Percentiles rank a stretch among this genome's conserved stretches.
Evolutionary conservation across 2,797 vertebrate species (phyloP).

Genomic region (Hybognathus amarus): DNA sequence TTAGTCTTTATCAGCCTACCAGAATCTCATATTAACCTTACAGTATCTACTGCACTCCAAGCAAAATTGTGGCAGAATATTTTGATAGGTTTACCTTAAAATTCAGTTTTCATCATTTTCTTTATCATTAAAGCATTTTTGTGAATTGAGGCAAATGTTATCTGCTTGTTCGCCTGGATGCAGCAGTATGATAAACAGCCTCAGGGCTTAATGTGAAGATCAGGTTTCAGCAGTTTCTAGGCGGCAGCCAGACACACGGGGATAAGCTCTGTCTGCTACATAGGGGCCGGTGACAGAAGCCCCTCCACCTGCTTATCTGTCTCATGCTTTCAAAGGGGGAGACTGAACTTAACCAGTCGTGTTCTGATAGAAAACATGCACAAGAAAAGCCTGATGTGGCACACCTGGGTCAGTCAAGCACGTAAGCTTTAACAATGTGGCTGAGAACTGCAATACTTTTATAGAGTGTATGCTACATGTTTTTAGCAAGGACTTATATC

Average conservation of each 20-base stretch:
- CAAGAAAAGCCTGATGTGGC: conserved; percentile 31
- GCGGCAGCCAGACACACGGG: conserved; percentile 63
- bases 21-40: background rate
- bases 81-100: background rate
- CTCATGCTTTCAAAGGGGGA: background rate
- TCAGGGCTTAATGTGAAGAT: conserved; percentile 42
- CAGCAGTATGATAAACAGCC: conserved; percentile 41
- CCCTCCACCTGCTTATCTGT: conserved; percentile 40
- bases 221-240: conserved; percentile 60
- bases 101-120: conserved; percentile 5
- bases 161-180: conserved; percentile 28
- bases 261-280: conserved; percentile 64
- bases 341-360: conserved; percentile 2
- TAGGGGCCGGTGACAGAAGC: conserved; percentile 59
- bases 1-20: background rate
- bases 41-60: background rate
- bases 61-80: background rate
- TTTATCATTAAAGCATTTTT: conserved; percentile 24
- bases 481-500: background rate
- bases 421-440: background rate
- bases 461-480: background rate
- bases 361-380: conserved; percentile 44
- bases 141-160: conserved; percentile 3
- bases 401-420: conserved; percentile 26
- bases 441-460: conserved; percentile 9